Percentiles rank a stretch among this genome's conserved stretches.
phyloP scores from a whole-genome alignment of 2,888 invertebrate species.

The Dascillus cervinus region DNA sequence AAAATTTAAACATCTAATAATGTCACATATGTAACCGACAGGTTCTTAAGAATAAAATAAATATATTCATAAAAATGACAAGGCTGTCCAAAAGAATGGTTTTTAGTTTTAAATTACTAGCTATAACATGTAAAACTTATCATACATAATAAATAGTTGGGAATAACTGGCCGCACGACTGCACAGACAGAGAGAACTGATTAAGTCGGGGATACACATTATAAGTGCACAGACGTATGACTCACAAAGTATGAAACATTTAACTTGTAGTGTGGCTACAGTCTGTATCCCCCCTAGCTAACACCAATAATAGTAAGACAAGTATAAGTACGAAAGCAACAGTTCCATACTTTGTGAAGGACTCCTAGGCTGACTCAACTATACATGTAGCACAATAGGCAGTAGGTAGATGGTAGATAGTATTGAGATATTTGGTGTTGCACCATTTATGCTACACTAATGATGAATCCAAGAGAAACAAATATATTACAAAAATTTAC shows the following conservation, averaged over 20 bases:
- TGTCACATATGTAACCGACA: conserved; percentile 35
- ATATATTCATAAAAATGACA: conserved; percentile 22
- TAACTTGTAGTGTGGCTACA: conserved; percentile 21
- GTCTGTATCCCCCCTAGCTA: conserved; percentile 21
- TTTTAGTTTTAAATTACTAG: conserved; percentile 7
- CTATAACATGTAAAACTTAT: conserved; percentile 15
- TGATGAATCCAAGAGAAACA: conserved; percentile 24
- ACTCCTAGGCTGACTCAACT: conserved; percentile 27
- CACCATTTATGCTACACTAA: conserved; percentile 27
- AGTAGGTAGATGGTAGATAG: conserved; percentile 30
- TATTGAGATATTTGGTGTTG: conserved; percentile 23
- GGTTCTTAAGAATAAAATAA: conserved; percentile 29
- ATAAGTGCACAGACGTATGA: conserved; percentile 36
- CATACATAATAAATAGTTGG: conserved; percentile 17
- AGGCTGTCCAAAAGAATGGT: conserved; percentile 10
- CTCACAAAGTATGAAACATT: conserved; percentile 41
- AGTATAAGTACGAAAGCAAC: conserved; percentile 30
- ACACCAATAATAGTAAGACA: conserved; percentile 14
- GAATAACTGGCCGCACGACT: conserved; percentile 16
- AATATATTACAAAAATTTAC: conserved; percentile 47
- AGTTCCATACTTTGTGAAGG: conserved; percentile 39
- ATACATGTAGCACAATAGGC: conserved; percentile 35
- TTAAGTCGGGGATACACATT: conserved; percentile 23
- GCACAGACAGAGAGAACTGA: conserved; percentile 13
- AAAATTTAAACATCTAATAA: conserved; percentile 41